Conservation (phyloP, 2,113 vertebrate genomes). For the Columba livia region DNA sequence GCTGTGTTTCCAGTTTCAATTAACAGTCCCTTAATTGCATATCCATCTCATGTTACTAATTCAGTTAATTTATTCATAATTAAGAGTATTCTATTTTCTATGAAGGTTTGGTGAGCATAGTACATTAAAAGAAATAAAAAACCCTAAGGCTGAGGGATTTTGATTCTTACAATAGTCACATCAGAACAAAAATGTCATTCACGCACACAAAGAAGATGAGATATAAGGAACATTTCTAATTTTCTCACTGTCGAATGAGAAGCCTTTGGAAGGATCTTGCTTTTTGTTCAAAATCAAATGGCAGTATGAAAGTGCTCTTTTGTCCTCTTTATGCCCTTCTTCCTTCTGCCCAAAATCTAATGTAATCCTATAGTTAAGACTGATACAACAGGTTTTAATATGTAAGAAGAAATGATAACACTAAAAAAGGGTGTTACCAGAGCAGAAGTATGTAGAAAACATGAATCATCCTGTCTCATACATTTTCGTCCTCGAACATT, state of each 20-base stretch:
- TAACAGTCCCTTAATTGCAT: conserved; percentile 83
- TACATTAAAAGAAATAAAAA: conserved; percentile 66
- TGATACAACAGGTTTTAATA: conserved; percentile 39
- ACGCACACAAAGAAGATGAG: conserved; percentile 43
- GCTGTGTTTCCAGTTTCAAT: conserved; percentile 86
- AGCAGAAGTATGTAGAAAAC: neutral
- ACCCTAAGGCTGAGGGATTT: conserved; percentile 56
- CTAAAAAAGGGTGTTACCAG: neutral
- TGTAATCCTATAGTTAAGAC: neutral
- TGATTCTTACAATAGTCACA: conserved; percentile 70
- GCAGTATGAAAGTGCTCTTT: conserved; percentile 1
- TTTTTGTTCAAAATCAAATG: conserved; percentile 58
- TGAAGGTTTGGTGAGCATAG: conserved; percentile 75
- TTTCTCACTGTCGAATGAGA: conserved; percentile 43
- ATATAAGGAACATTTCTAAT: conserved; percentile 35
- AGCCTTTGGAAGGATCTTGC: conserved; percentile 44
- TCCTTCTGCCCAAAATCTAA: neutral
- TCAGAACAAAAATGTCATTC: conserved; percentile 70
- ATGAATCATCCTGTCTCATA: neutral
- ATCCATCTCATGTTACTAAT: conserved; percentile 83
- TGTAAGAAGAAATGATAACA: neutral
- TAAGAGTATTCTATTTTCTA: conserved; percentile 82
- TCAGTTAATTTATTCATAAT: conserved; percentile 88
- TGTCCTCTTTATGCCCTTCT: conserved; percentile 15
- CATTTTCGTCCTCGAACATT: conserved; percentile 36